Base-by-base conservation (phyloP, 2,797 vertebrate species). In the Vireo griseus region DNA sequence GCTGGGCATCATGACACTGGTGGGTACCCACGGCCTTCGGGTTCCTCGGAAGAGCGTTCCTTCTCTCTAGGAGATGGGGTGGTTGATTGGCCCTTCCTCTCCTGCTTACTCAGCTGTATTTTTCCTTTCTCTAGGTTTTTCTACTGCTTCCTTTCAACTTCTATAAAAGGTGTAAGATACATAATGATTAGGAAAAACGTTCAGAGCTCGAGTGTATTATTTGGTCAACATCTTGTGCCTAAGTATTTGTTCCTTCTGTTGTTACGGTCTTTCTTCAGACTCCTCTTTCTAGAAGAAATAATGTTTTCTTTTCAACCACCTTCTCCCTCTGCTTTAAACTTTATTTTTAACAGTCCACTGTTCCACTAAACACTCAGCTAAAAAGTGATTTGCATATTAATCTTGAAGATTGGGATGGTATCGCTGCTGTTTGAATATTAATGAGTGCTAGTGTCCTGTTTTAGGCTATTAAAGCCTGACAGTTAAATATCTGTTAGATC, bases 1-100 rank as follows among this genome's bases (percentile, higher is more conserved):
- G 65, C 98, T 99, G 94, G 99, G 99, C 13, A 98, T 99, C 97
- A 99, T 99, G 99, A 99, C 99, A 1, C 96, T 99, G 98, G 99
- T 99, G 97, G 98, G 98, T 97, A 44, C 3, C 19, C 5, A 1
- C 6, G 22, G 13, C 50, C 54, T 24, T 45, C 4, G 5, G 3
- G 1, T 21, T 20, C 35, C 33, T 17, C 1, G 0, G 10, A 24
- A 6, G 26, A 39, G 25, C 4, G 1, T 37, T 63, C 47, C 18
- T 17, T 42, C 25, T 11, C n/a, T n/a, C 22, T 73, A 67, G 67
- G 61, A 76, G 73, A 37, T 45, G 37, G 8, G 4, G 22, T 28
- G 12, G 37, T 84, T 2, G 8, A 3, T 65, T 91, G 65, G 6
- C 18, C 11, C 29, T 83, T 86, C 40, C 25, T 75, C 19, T 63